A percentile compares a stretch with the other conserved stretches of the same genome.
phyloP scores from a whole-genome alignment of 2,888 invertebrate species.

The Apamea monoglypha region DNA sequence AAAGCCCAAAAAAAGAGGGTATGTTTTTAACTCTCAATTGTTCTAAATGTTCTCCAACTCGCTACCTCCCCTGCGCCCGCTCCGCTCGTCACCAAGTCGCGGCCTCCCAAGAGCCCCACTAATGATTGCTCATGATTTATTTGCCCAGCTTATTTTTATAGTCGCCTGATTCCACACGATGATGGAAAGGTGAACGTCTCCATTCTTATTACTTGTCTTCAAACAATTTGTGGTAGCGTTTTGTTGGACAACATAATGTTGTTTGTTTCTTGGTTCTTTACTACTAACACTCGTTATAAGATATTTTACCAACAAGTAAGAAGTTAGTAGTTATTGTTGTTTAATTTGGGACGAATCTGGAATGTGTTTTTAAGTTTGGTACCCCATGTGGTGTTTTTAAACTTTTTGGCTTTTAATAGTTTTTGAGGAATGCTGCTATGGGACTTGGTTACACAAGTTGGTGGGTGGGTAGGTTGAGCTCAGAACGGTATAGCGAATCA shows the following conservation, averaged over 20 bases:
- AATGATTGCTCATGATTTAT: constrained; percentile 89
- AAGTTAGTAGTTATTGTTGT: constrained; percentile 15
- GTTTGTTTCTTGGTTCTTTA: no score
- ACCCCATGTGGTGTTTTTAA: not conserved
- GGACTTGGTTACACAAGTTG: not conserved
- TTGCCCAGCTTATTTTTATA: constrained; percentile 84
- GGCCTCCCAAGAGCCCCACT: constrained; percentile 75
- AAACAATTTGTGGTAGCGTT: constrained; percentile 32
- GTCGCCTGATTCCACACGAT: constrained; percentile 77
- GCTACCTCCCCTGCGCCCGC: constrained; percentile 53
- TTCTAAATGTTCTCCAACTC: not conserved
- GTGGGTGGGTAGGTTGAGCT: not conserved
- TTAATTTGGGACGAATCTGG: constrained; percentile 1
- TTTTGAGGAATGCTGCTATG: not conserved
- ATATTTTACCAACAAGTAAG: no score
- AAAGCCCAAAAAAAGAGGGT: not conserved
- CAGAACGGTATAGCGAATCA: no score
- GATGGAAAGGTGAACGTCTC: constrained; percentile 76
- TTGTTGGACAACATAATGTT: constrained; percentile 33
- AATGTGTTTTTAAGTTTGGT: constrained; percentile 14
- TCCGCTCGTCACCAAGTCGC: constrained; percentile 46
- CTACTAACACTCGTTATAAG: no score
- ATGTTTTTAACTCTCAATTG: no score
- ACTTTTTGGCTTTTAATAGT: not conserved
- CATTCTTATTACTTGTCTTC: constrained; percentile 60